Conservation (phyloP, 2,797 vertebrate genomes). For the Botia kubotai region DNA sequence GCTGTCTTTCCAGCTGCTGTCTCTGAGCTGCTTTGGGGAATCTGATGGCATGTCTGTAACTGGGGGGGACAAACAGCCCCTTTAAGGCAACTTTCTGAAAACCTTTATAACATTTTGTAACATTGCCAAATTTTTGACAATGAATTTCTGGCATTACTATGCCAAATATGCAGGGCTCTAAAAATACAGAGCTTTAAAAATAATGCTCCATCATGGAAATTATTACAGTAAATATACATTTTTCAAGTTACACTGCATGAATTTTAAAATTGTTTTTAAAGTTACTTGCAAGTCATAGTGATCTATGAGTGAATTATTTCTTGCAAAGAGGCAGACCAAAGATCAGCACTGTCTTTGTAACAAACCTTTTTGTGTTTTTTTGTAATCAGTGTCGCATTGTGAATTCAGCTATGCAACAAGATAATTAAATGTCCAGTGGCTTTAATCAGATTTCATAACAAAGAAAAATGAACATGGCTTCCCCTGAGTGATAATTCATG, state of each 20-base stretch:
- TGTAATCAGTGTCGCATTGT: not conserved
- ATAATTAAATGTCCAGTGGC: not conserved
- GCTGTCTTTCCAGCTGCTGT: conserved; percentile 83
- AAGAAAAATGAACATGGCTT: not conserved
- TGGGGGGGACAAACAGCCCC: not conserved
- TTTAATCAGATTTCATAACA: not conserved
- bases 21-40: conserved; percentile 17
- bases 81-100: not conserved
- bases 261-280: too few species aligned
- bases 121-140: not conserved
- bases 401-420: not conserved
- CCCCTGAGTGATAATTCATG: not conserved
- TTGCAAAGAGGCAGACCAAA: not conserved
- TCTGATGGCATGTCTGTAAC: conserved; percentile 32
- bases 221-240: not conserved
- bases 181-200: not conserved
- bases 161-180: too few species aligned
- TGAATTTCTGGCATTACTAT: not conserved
- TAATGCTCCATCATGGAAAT: not conserved
- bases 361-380: not conserved
- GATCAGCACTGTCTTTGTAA: not conserved
- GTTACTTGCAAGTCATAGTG: too few species aligned
- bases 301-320: too few species aligned
- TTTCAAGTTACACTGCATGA: too few species aligned
- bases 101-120: not conserved